A percentile compares a stretch with the other conserved stretches of the same genome.
phyloP scores from a whole-genome alignment of 2,797 vertebrate species.

The Esox lucius region DNA sequence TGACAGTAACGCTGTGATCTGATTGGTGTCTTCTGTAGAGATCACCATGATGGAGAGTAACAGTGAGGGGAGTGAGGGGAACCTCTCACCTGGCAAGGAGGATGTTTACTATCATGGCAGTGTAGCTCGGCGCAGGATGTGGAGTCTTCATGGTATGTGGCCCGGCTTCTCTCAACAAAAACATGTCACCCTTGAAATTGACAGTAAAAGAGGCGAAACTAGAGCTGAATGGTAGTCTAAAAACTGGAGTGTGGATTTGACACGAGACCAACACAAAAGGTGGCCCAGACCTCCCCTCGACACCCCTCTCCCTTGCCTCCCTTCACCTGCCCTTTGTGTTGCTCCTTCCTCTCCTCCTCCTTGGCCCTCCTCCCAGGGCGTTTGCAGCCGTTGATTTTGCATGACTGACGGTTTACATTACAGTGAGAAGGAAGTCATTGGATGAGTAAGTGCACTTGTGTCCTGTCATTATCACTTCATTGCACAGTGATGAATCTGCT shows the following conservation, averaged over 20 bases:
- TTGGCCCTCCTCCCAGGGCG: conserved; percentile 34
- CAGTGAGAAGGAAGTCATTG: conserved; percentile 54
- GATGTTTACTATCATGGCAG: conserved; percentile 87
- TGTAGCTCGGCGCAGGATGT: conserved; percentile 85
- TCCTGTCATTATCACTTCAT: conserved; percentile 45
- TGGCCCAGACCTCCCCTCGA: conserved; percentile 52
- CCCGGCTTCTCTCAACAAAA: conserved; percentile 62
- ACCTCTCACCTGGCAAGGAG: conserved; percentile 87
- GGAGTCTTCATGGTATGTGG: conserved; percentile 88
- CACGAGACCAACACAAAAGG: conserved; percentile 57
- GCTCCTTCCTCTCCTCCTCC: conserved; percentile 36
- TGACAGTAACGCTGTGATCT: conserved; percentile 76
- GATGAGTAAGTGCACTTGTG: conserved; percentile 38
- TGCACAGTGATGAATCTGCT: conserved; percentile 34
- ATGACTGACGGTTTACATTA: conserved; percentile 49
- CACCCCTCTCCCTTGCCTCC: conserved; percentile 8
- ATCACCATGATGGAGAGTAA: conserved; percentile 95
- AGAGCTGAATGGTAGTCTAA: conserved; percentile 38
- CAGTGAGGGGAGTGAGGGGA: conserved; percentile 94
- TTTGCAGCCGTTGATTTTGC: conserved; percentile 60
- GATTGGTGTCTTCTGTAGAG: conserved; percentile 89
- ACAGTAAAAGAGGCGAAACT: conserved; percentile 24
- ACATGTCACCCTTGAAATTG: not conserved
- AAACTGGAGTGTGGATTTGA: conserved; percentile 51
- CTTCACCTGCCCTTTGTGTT: not conserved